Base-by-base conservation (phyloP, 2,113 vertebrate genomes). In the Lichenostomus cassidix region DNA sequence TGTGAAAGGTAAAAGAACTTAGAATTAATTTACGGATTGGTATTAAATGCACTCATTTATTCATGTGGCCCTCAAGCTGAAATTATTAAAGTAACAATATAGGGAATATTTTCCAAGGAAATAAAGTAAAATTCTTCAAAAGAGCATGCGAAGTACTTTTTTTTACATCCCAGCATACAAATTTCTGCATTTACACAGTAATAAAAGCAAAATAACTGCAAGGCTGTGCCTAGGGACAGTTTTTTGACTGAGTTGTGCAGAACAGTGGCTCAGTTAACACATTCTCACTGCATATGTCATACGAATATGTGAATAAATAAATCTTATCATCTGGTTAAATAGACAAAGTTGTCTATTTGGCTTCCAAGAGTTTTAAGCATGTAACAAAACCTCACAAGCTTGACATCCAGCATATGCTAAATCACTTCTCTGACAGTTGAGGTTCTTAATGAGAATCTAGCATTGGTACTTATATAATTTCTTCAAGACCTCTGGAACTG, bases 381-480 rank as follows among this genome's bases (percentile, higher is more conserved):
- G 10, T 23, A 44, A 80, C 11, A 56, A 65, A 76, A 69, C 5
- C 15, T 35, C 52, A 44, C 18, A 58, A 70, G 3, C 11, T 69
- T 64, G 13, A 39, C 4, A 41, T 56, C 8, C 15, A 62, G 35
- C 12, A 15, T 19, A 37, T 33, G 18, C 1, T 65, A 83, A 80
- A 69, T 62, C 0, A 22, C 49, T 41, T 62, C 15, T 70, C 50
- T 90, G 46, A 39, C 14, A 39, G 24, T 8, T 0, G 0, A 82
- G 4, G 15, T 24, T 44, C 23, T 84, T 55, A 73, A 44, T 27
- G 64, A 47, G 12, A 64, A 23, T 42, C 20, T 60, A 13, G 14
- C 9, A 50, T 25, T 73, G 8, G 3, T 73, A 13, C 11, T 71
- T 77, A 20, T 14, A 22, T 25, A 60, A 74, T 3, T 44, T 68